These are phyloP conservation scores for Halcyon malimbica DNA, from an alignment of 2,113 vertebrate genomes.

Conservation along the genomic window DNA sequence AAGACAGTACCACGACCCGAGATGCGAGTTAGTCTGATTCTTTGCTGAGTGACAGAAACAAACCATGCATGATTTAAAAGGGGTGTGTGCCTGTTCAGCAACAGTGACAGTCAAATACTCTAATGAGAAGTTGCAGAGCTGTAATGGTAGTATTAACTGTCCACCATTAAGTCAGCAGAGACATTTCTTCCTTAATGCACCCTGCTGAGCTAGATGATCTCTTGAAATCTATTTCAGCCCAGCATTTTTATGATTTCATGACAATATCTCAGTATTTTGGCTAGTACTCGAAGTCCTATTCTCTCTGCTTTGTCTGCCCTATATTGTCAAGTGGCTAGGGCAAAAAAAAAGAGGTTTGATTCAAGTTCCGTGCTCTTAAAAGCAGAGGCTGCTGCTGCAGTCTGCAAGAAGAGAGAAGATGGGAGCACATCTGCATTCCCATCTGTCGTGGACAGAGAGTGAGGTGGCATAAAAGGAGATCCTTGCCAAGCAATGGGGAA, in stretches of 20 bases:
- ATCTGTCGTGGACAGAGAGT: rapidly evolving
- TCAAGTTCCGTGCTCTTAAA: background rate
- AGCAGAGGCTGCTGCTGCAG: background rate
- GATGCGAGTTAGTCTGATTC: background rate
- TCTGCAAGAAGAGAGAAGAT: background rate
- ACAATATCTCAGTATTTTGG: background rate
- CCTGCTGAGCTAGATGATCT: background rate
- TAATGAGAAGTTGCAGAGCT: background rate
- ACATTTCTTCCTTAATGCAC: background rate
- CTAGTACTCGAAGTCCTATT: background rate
- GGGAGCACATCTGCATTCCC: background rate
- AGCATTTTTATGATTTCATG: background rate
- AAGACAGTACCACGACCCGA: background rate
- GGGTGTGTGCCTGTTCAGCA: background rate
- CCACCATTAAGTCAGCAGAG: background rate
- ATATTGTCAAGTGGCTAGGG: background rate
- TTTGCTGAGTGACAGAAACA: background rate
- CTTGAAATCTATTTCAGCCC: background rate
- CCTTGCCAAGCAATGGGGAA: background rate
- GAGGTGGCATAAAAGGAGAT: background rate
- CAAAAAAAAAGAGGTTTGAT: background rate
- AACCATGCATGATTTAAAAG: background rate
- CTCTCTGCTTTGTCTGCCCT: background rate
- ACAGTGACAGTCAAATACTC: background rate
- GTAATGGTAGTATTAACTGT: background rate